Evolutionary conservation across 1,140 invertebrate species (phyloP), one percentile per base, ranked within the genome.

Genomic region (Phenacoccus solenopsis): DNA sequence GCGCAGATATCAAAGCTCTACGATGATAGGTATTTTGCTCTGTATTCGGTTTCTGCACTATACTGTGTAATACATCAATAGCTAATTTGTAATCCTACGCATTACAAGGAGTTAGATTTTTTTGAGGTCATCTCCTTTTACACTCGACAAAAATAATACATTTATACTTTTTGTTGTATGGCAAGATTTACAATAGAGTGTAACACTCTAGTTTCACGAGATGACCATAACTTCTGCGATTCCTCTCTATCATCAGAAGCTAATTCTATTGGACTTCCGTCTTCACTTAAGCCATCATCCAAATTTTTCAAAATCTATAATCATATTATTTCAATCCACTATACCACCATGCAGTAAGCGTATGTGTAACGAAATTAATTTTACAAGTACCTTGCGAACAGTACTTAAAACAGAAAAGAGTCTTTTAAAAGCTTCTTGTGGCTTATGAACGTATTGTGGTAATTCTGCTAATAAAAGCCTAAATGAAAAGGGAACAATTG

Each of bases 401-500:
- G 85, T 85, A 0, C 85, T 82, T 28, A 91, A 77, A 35, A 96
- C 77, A 21, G 84, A 85, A 71, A 89, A 90, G 0, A 97, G 81
- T 75, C 87, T 87, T 73, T 91, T 89, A 24, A 95, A 78, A 0
- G 91, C 86, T 70, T 90, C 84, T 72, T 90, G 89, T 0, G 87
- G 81, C 76, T 88, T 88, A 0, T 87, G 87, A 32, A 85, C 82
- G 77, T 93, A 89, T 72, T 87, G 85, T 9, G 93, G 92, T 56
- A 97, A 79, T 80, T 95, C 92, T 0, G 93, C 92, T 28, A 96
- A 78, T 1, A 98, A 78, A 16, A 94, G 78, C 49, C 94, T 84
- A 76, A 97, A 89, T 0, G 91, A 87, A 79, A 96, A 97, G 12
- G 91, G 90, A 1, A 93, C 93, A 80, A 97, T 90, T 0, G 90